Conservation (phyloP, 2,888 invertebrate genomes). For the Drosophila austrosaltans region DNA sequence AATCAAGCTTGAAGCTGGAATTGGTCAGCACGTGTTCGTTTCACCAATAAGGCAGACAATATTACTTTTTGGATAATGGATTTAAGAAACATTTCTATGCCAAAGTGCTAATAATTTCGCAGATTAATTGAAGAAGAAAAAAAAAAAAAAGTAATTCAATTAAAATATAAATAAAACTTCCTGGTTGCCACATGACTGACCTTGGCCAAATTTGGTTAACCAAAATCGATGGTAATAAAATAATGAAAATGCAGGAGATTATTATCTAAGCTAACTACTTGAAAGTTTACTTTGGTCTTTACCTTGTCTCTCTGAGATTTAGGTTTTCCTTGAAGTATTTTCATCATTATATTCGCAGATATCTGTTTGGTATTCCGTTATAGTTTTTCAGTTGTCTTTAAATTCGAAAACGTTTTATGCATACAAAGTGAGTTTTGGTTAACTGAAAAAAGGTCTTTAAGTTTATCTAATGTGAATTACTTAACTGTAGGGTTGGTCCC, state of each 20-base stretch:
- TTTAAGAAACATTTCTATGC: conserved; percentile 8
- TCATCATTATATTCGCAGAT: not conserved
- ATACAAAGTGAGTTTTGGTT: not conserved
- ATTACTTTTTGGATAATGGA: conserved; percentile 1
- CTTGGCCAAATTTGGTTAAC: not conserved
- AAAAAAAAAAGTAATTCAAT: not conserved
- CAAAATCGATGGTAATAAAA: too few relatives aligned
- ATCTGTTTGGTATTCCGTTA: not conserved
- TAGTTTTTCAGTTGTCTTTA: not conserved
- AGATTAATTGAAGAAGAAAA: not conserved
- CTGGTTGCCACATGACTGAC: conserved; percentile 16
- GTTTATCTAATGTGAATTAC: not conserved
- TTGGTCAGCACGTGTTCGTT: conserved; percentile 2
- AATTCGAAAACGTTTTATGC: not conserved
- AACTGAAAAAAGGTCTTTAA: not conserved
- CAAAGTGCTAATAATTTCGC: not conserved
- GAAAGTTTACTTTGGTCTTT: too few relatives aligned
- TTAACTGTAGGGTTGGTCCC: not conserved
- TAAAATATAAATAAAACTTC: conserved; percentile 7
- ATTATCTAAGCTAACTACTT: too few relatives aligned
- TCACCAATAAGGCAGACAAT: not conserved
- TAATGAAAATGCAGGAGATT: too few relatives aligned
- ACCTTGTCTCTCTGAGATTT: not conserved
- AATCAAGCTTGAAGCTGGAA: not conserved
- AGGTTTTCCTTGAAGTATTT: not conserved